Base-by-base conservation (phyloP, 2,888 invertebrate genomes). In the Campoplex capitator region DNA sequence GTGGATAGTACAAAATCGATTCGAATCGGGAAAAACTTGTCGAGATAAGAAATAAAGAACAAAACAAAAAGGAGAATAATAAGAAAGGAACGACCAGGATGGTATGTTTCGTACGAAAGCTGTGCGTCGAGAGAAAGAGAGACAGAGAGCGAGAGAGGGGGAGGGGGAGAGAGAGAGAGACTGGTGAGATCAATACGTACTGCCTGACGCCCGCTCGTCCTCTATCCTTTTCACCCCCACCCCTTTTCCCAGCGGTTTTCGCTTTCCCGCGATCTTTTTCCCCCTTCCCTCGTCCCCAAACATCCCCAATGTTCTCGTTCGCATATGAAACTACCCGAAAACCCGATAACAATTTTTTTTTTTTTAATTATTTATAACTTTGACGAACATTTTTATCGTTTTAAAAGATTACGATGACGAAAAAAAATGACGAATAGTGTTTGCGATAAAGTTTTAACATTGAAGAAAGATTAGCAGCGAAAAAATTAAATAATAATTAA, bases 181-280 rank as follows among this genome's bases (percentile, higher is more conserved):
- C 89, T 89, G 88, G 90, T 84, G 90, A 91, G 90, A 92, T 92
- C 92, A 91, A 92, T 92, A 92, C 91, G 90, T 92, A 91, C 91
- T 90, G 90, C 88, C 88, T 82, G 76, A 77, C 84, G 83, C 68
- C 83, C 86, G 73, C 83, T 73, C 83, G 54, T 76, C 71, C 84
- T 84, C 81, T 77, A 77, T 89, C 76, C 77, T 75, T 81, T 83
- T 81, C 84, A 13, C 74, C 71, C 78, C 62, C 54, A 45, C 73
- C 70, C 74, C 54, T 62, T 54, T 79, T 67, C 62, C 75, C 68
- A 80, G 86, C 71, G 84, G 83, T 85, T 80, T 81, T 83, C 74
- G 74, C 83, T 81, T 83, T 81, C 75, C 54, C 79, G 79, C 78
- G 51, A 45, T 80, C 73, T 48, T 79, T 71, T 71, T 62, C 48